Evolutionary conservation across 2,888 invertebrate species (phyloP), one percentile per base, ranked within the genome.

Genomic region (Philopedon plagiatum): DNA sequence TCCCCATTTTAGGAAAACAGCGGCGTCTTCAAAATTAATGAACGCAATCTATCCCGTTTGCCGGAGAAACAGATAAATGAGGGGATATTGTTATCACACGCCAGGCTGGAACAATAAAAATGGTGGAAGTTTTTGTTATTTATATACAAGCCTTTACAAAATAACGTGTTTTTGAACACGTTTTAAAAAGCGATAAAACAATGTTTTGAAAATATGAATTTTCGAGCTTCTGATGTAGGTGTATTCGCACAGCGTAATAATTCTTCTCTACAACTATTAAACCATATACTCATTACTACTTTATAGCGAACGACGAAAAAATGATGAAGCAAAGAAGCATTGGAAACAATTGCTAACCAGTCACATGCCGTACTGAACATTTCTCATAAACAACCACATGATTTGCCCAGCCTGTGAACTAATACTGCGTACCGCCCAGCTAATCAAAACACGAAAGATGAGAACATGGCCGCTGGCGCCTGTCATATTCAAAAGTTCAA

Each of bases 11-110:
- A 69, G 68, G 62, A 56, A 61, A 62, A 61, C 68, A 54, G 56
- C 29, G 54, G 62, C 68, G 68, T 61, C 68, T 69, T 69, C 62
- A 56, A 69, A 69, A 69, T 69, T 69, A 69, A 69, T 69, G 68
- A 69, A 69, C 62, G 68, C 61, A 69, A 69, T 69, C 68, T 51
- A 69, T 69, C 68, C 54, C 62, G 54, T 62, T 62, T 61, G 61
- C 62, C 37, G 29, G 54, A 39, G 61, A 56, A 69, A 62, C 51
- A 54, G 51, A 54, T 51, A 54, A 54, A 54, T 54, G 51, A 54
- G 29, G 29, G 29, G 51, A 29, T 54, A 54, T 54, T 54, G 51
- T 54, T 54, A 54, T 54, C 51, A 29, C 51, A 29, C 51, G 51
- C 29, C 51, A 54, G 29, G 29, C 51, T 26, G 8, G 9, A 54